Evolutionary conservation across 2,113 vertebrate genomes (phyloP).

Genomic region (Cottus gobio): DNA sequence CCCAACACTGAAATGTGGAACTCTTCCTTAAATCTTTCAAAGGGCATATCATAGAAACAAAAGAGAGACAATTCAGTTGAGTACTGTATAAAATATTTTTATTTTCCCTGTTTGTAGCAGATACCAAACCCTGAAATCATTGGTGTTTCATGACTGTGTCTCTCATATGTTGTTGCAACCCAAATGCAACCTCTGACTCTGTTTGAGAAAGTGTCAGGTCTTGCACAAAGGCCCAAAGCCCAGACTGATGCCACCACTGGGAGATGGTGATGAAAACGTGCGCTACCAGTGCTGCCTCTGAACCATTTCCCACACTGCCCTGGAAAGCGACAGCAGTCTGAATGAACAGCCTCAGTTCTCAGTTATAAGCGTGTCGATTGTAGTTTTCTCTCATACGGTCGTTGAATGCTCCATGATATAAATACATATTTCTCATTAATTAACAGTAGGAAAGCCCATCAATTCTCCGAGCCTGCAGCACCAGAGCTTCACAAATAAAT

Average conservation of each 20-base stretch:
- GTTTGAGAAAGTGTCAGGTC: conserved; percentile 38
- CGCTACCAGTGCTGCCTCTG: background rate
- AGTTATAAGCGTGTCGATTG: background rate
- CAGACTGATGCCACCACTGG: conserved; percentile 23
- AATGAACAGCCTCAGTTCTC: conserved; percentile 7
- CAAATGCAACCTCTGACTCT: conserved; percentile 39
- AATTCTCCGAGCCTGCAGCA: conserved; percentile 13
- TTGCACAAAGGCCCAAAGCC: conserved; percentile 33
- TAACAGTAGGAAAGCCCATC: background rate
- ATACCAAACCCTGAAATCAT: background rate
- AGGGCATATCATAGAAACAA: background rate
- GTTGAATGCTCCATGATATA: no score
- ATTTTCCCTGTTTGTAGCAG: background rate
- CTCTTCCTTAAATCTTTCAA: background rate
- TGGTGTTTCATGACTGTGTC: background rate
- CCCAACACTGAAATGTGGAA: background rate
- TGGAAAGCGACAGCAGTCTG: background rate
- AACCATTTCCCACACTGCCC: background rate
- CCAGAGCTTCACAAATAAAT: conserved; percentile 55
- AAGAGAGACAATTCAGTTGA: background rate
- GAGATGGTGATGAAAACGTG: conserved; percentile 31
- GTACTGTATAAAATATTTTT: conserved; percentile 1
- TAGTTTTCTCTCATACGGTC: background rate
- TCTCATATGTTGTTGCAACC: conserved; percentile 18
- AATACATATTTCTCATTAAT: background rate